Conservation (phyloP, 2,888 invertebrate species). For the Orchesella flavescens region DNA sequence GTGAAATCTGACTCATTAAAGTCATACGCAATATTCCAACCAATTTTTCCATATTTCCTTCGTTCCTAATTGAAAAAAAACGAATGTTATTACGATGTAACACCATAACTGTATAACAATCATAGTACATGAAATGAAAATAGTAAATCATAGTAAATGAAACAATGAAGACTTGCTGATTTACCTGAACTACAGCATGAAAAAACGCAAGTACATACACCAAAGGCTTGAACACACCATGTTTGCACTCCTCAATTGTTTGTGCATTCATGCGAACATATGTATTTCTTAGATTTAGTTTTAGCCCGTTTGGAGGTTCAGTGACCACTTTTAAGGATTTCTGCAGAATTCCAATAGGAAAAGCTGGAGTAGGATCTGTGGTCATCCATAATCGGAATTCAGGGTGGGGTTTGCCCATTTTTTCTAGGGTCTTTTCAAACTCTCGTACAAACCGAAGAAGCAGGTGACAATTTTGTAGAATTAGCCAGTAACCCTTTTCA, state of each 20-base stretch:
- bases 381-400: slow-evolving; percentile 95
- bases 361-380: slow-evolving; percentile 88
- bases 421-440: slow-evolving; percentile 88
- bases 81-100: not conserved
- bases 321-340: slow-evolving; percentile 91
- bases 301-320: slow-evolving; percentile 92
- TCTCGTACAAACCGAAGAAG: slow-evolving; percentile 85
- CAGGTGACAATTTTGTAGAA: slow-evolving; percentile 94
- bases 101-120: too few relatives aligned
- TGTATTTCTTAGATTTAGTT: slow-evolving; percentile 89
- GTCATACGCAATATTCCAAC: slow-evolving; percentile 95
- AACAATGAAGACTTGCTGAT: not conserved
- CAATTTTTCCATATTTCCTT: slow-evolving; percentile 93
- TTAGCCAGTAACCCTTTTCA: slow-evolving; percentile 89
- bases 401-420: slow-evolving; percentile 86
- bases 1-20: slow-evolving; percentile 94
- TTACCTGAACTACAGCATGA: slow-evolving; percentile 90
- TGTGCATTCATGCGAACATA: slow-evolving; percentile 88
- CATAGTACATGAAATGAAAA: not conserved
- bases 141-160: not conserved
- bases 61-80: slow-evolving; percentile 80
- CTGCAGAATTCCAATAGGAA: slow-evolving; percentile 92
- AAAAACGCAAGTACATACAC: slow-evolving; percentile 93
- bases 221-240: slow-evolving; percentile 85
- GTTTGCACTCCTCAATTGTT: slow-evolving; percentile 83